A percentile compares a stretch with the other conserved stretches of the same genome.
Conservation (phyloP, 2,113 vertebrate species). For the Pelodiscus sinensis region DNA sequence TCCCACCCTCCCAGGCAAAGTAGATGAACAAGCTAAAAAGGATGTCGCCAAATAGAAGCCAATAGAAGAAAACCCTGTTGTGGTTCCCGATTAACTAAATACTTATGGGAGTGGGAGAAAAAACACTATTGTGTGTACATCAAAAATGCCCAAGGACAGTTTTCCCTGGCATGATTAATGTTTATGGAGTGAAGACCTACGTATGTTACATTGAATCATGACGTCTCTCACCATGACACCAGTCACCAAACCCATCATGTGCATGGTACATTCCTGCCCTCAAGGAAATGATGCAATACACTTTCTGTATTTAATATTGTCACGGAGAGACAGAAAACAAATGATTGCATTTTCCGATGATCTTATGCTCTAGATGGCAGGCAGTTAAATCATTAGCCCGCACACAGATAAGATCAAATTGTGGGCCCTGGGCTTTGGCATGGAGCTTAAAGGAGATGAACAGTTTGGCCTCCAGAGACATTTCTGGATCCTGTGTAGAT, state of each 20-base stretch:
- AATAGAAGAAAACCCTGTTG: constrained; percentile 50
- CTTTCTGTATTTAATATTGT: neutral
- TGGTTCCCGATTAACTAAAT: constrained; percentile 61
- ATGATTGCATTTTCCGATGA: neutral
- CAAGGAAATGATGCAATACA: neutral
- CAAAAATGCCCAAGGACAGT: constrained; percentile 11
- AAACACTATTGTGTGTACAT: constrained; percentile 30
- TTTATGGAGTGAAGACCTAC: constrained; percentile 25
- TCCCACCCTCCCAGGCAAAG: constrained; percentile 21
- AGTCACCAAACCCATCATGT: neutral
- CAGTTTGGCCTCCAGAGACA: neutral
- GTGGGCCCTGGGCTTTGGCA: fast-evolving
- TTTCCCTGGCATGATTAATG: constrained; percentile 36
- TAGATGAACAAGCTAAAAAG: constrained; percentile 41
- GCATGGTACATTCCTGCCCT: neutral
- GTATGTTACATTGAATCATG: constrained; percentile 5
- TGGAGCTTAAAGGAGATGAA: neutral
- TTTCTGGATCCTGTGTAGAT: fast-evolving
- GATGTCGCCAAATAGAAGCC: constrained; percentile 42
- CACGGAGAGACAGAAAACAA: neutral
- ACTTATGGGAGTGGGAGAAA: constrained; percentile 53
- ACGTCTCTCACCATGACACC: neutral
- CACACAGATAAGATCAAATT: neutral
- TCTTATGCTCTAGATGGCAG: neutral
- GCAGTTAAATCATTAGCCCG: neutral